A percentile compares a stretch with the other conserved stretches of the same genome.
Evolutionary conservation across 1,140 invertebrate species (phyloP).

Genomic region (Tribolium madens): DNA sequence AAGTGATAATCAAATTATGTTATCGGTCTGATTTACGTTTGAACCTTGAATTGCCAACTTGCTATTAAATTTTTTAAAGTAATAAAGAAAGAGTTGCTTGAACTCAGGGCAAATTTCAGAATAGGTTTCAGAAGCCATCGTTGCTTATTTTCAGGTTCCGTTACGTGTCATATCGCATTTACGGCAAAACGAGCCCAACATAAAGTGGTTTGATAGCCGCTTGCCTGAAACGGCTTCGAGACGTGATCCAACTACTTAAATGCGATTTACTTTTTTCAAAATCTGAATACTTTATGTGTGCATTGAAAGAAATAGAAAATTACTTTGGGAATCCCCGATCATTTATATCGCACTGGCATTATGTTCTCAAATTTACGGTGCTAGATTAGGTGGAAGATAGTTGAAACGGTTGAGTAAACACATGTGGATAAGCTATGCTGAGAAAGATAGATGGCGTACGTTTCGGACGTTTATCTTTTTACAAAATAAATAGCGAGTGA

Average conservation of each 20-base stretch:
- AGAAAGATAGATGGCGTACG: too few relatives aligned
- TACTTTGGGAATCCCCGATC: slow-evolving; percentile 67
- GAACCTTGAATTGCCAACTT: too few relatives aligned
- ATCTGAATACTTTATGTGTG: slow-evolving; percentile 49
- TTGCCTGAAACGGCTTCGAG: slow-evolving; percentile 47
- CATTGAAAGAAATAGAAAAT: slow-evolving; percentile 43
- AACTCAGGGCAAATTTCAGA: too few relatives aligned
- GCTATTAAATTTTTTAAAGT: too few relatives aligned
- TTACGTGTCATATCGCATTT: slow-evolving; percentile 54
- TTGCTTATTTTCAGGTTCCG: slow-evolving; percentile 41
- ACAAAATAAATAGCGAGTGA: too few relatives aligned
- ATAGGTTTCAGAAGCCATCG: slow-evolving; percentile 8
- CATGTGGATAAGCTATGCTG: too few relatives aligned
- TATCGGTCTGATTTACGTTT: too few relatives aligned
- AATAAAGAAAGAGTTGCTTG: too few relatives aligned
- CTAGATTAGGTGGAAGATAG: background rate
- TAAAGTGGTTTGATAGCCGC: slow-evolving; percentile 51
- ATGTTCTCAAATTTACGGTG: background rate
- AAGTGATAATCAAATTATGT: too few relatives aligned
- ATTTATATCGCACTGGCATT: background rate
- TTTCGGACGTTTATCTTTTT: too few relatives aligned
- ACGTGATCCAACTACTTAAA: slow-evolving; percentile 53
- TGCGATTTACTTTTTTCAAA: slow-evolving; percentile 50
- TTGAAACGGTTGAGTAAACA: background rate
- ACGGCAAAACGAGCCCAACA: slow-evolving; percentile 47